A percentile compares a stretch with the other conserved stretches of the same genome.
phyloP scores from a whole-genome alignment of 2,888 invertebrate species.

The Agonopterix subpropinquella region DNA sequence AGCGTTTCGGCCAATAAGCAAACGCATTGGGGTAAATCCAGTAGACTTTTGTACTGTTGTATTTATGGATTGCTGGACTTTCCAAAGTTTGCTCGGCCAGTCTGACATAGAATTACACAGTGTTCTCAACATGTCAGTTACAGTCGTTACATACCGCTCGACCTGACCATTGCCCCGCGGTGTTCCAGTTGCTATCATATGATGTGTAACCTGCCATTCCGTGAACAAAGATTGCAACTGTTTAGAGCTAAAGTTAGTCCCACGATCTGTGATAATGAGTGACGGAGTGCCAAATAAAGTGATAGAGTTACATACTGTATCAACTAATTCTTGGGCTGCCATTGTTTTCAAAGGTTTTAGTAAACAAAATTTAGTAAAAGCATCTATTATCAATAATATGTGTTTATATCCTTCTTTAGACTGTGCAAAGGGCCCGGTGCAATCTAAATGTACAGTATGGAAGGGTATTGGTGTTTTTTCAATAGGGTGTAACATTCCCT shows the following conservation, averaged over 20 bases:
- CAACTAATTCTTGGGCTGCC: slow-evolving; percentile 13
- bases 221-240: slow-evolving; percentile 7
- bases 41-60: slow-evolving; percentile 10
- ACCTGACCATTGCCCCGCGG: slow-evolving; percentile 3
- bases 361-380: slow-evolving; percentile 26
- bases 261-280: slow-evolving; percentile 12
- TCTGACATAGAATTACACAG: slow-evolving; percentile 10
- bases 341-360: slow-evolving; percentile 21
- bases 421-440: slow-evolving; percentile 21
- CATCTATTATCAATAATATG: slow-evolving; percentile 21
- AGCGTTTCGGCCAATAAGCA: slow-evolving; percentile 6
- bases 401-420: slow-evolving; percentile 18
- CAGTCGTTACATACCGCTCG: slow-evolving; percentile 12
- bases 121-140: slow-evolving; percentile 12
- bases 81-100: slow-evolving; percentile 15
- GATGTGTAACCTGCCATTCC: slow-evolving; percentile 11
- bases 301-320: slow-evolving; percentile 15
- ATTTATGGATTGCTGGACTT: slow-evolving; percentile 11
- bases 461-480: slow-evolving; percentile 19
- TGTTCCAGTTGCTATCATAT: slow-evolving; percentile 13
- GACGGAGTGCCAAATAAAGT: slow-evolving; percentile 13
- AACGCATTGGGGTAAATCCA: slow-evolving; percentile 6
- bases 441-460: slow-evolving; percentile 25
- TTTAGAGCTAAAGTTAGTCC: slow-evolving; percentile 14
- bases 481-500: slow-evolving; percentile 15